These are phyloP conservation scores for Fissipunctia ypsillon DNA, from an alignment of 2,888 invertebrate species.

Conservation along the genomic window DNA sequence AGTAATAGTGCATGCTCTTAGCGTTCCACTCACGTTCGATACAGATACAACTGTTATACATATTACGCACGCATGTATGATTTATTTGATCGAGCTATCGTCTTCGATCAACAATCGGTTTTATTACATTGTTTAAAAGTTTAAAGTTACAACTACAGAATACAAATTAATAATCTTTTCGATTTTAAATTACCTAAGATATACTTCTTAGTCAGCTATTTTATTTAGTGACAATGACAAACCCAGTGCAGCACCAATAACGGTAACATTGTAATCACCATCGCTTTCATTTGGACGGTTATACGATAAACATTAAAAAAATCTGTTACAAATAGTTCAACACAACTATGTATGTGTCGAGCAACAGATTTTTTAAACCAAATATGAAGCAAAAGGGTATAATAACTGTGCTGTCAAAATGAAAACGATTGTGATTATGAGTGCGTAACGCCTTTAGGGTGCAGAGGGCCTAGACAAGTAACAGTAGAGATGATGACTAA, in stretches of 20 bases:
- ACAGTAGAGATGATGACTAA: too few relatives aligned
- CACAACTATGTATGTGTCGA: too few relatives aligned
- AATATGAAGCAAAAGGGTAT: not conserved
- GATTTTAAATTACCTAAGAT: not conserved
- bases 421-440: not conserved
- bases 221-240: not conserved
- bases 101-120: not conserved
- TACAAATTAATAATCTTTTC: not conserved
- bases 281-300: not conserved
- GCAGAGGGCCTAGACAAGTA: not conserved
- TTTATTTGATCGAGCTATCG: conserved; percentile 15
- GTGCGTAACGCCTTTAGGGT: not conserved
- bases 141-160: not conserved
- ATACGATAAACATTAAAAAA: not conserved
- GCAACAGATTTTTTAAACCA: not conserved
- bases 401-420: not conserved
- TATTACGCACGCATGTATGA: too few relatives aligned
- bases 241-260: not conserved
- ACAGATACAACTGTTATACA: too few relatives aligned
- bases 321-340: too few relatives aligned
- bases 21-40: too few relatives aligned
- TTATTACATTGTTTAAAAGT: conserved; percentile 6
- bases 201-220: not conserved
- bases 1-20: conserved; percentile 3
- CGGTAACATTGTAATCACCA: not conserved